A percentile compares a stretch with the other conserved stretches of the same genome.
Evolutionary conservation across 2,888 invertebrate species (phyloP).

Genomic region (Crioceris asparagi): DNA sequence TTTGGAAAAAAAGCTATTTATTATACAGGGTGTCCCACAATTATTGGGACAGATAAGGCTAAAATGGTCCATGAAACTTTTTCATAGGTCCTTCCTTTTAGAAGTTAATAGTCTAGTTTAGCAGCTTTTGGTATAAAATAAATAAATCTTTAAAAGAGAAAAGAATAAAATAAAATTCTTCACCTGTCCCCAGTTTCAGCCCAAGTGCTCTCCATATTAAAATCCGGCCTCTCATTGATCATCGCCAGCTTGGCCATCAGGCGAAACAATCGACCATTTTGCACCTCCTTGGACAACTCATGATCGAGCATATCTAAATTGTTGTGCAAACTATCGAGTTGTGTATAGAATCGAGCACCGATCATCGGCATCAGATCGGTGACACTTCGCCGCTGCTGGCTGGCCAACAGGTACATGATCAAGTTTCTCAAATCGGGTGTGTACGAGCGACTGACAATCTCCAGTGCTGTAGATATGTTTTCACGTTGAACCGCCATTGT

Average conservation of each 20-base stretch:
- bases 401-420: slow-evolving; percentile 74
- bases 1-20: not conserved
- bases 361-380: slow-evolving; percentile 99
- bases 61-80: too few relatives aligned
- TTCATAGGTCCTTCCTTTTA: too few relatives aligned
- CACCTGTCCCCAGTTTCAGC: slow-evolving; percentile 91
- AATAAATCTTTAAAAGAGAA: not conserved
- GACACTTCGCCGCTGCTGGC: slow-evolving; percentile 61
- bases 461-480: slow-evolving; percentile 78
- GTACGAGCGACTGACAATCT: slow-evolving; percentile 81
- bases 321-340: slow-evolving; percentile 81
- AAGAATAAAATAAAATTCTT: not conserved
- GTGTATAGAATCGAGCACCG: slow-evolving; percentile 92
- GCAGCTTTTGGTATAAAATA: not conserved
- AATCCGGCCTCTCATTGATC: slow-evolving; percentile 92
- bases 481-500: slow-evolving; percentile 78
- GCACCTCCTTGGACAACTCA: slow-evolving; percentile 85
- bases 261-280: slow-evolving; percentile 87
- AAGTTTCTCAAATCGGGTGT: slow-evolving; percentile 90
- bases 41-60: too few relatives aligned
- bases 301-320: slow-evolving; percentile 83
- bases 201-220: slow-evolving; percentile 90
- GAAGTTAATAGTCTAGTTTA: not conserved
- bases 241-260: slow-evolving; percentile 83
- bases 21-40: not conserved